Conservation (phyloP, 2,888 invertebrate species). For the Epistrophe eligans region DNA sequence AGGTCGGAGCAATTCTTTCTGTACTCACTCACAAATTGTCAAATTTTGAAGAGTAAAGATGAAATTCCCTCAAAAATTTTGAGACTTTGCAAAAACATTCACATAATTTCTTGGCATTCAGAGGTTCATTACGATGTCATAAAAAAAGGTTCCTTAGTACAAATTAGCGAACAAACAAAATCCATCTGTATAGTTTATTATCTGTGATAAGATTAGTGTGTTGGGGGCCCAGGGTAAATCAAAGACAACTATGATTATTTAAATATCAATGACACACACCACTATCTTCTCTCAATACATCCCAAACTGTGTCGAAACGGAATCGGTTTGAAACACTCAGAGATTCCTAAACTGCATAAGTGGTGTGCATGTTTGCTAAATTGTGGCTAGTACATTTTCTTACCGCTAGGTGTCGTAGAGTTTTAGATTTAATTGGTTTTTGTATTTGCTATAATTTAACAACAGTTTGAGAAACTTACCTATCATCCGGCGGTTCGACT, state of each 20-base stretch:
- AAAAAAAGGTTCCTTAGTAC: too few species aligned
- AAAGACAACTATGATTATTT: neutral
- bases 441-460: neutral
- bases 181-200: too few species aligned
- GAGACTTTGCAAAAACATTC: too few species aligned
- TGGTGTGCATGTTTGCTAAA: neutral
- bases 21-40: too few species aligned
- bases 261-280: neutral
- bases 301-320: neutral
- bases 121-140: too few species aligned
- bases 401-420: neutral
- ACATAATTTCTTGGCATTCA: too few species aligned
- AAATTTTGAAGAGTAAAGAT: too few species aligned
- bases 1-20: too few species aligned
- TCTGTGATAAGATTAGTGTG: too few species aligned
- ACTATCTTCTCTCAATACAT: neutral
- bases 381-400: neutral
- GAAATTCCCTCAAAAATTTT: too few species aligned
- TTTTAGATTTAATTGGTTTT: neutral
- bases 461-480: conserved; percentile 64
- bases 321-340: neutral
- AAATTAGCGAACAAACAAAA: too few species aligned
- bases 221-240: neutral
- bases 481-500: conserved; percentile 59
- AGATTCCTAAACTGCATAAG: neutral